phyloP scores from a whole-genome alignment of 2,113 vertebrate species.

The Cavia aperea region DNA sequence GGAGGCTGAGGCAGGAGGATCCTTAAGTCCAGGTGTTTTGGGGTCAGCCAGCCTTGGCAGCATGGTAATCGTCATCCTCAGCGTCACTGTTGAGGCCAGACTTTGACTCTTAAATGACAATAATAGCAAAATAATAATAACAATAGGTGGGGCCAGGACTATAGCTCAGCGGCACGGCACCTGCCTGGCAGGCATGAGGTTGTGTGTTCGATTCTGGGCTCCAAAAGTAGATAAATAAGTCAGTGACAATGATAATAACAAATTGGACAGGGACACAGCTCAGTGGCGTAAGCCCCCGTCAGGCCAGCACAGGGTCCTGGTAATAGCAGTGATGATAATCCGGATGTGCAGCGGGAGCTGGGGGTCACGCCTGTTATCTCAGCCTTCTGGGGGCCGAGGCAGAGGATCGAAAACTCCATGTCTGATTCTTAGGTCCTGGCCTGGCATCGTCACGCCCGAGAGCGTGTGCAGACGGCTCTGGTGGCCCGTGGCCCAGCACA shows the following conservation, averaged over 20 bases:
- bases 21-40: background rate
- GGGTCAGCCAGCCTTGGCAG: background rate
- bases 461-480: fast-evolving
- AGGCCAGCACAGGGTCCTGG: too few relatives aligned
- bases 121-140: background rate
- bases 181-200: too few relatives aligned
- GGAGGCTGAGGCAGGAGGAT: background rate
- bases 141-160: too few relatives aligned
- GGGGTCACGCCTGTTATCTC: background rate
- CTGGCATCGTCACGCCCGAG: background rate
- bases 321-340: background rate
- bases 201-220: too few relatives aligned
- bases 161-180: too few relatives aligned
- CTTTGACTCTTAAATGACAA: background rate
- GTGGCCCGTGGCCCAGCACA: fast-evolving
- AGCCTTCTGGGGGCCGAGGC: background rate
- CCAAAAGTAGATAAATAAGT: too few relatives aligned
- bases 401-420: background rate
- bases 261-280: too few relatives aligned
- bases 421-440: background rate
- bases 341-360: background rate
- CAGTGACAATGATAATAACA: too few relatives aligned
- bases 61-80: background rate
- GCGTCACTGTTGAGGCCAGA: background rate
- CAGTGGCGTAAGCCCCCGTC: too few relatives aligned